Base-by-base conservation (phyloP, 2,888 invertebrate genomes). In the Myathropa florea region DNA sequence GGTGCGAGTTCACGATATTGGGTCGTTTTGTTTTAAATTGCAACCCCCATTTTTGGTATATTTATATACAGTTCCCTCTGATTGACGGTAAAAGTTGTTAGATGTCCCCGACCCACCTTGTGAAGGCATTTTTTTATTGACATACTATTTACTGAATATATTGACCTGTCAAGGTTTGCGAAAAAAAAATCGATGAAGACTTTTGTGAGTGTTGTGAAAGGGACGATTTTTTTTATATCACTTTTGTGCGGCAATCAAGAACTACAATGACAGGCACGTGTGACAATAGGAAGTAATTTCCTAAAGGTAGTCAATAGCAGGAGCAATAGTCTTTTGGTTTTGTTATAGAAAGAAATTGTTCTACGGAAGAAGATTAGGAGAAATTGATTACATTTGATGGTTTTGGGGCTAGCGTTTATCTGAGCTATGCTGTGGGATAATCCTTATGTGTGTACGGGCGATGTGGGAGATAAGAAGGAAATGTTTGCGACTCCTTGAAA, bases 221-320 rank as follows among this genome's bases (percentile, higher is more conserved):
- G 55, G 53, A 28, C 3, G 24, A 53, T 55, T 46, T 46, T 46
- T 46, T 46, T 46, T 18, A 18, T 18, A n/a, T 21, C 6, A 30
- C 39, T 28, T 59, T 30, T 24, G 39, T 67, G 46, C 23, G 39
- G 4, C 39, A 46, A 28, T 24, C 57, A 59, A 59, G 57, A 67
- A 46, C 28, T 59, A 59, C 67, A 76, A 68, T 53, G 76, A 24
- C 18, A 46, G 6, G 30, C 67, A 76, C 67, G 76, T 61, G 76
- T 39, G 30, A 23, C 33, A 73, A 23, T 63, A 23, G 46, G 46
- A 46, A 46, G 46, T 46, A 46, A 46, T 46, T 46, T 46, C 46
- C 46, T 46, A n/a, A 18, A 46, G 46, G 46, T 46, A 46, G 46
- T 46, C 18, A 46, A 46, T 18, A 18, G 39, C n/a, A 39, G 39